These are phyloP conservation scores for Alaudala cheleensis DNA, from an alignment of 2,113 vertebrate species.

Conservation along the genomic window DNA sequence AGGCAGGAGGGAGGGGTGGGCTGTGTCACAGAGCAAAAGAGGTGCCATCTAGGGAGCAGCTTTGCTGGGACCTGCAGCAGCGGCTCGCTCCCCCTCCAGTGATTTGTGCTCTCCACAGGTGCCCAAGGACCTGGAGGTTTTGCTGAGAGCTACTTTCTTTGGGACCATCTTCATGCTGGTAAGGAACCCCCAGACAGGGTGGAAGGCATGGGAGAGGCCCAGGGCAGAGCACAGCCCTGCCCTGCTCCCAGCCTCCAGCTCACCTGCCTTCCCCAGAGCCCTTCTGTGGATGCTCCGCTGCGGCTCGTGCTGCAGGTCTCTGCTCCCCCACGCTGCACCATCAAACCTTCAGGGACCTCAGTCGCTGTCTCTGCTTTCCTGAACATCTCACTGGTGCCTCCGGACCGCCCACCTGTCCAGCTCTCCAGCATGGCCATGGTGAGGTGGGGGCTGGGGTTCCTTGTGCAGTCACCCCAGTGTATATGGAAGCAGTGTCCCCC, in stretches of 20 bases:
- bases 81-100: rapidly evolving
- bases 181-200: rapidly evolving
- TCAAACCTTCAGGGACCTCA: constrained; percentile 85
- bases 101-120: constrained; percentile 73
- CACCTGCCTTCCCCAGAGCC: constrained; percentile 65
- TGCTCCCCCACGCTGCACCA: constrained; percentile 78
- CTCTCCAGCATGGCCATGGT: constrained; percentile 96
- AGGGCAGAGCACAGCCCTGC: background rate
- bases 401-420: constrained; percentile 69
- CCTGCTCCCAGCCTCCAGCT: background rate
- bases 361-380: constrained; percentile 82
- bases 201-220: background rate
- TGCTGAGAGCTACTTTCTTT: constrained; percentile 91
- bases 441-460: background rate
- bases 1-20: background rate
- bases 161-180: constrained; percentile 89
- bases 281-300: constrained; percentile 82
- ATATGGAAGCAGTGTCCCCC: rapidly evolving
- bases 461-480: background rate
- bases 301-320: constrained; percentile 81
- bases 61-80: background rate
- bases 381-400: constrained; percentile 81
- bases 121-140: constrained; percentile 87
- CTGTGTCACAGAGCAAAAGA: background rate
- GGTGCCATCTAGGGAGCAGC: background rate